Percentiles rank a stretch among this genome's conserved stretches.
phyloP scores from a whole-genome alignment of 2,888 invertebrate species.

The Ormyrus nitidulus region DNA sequence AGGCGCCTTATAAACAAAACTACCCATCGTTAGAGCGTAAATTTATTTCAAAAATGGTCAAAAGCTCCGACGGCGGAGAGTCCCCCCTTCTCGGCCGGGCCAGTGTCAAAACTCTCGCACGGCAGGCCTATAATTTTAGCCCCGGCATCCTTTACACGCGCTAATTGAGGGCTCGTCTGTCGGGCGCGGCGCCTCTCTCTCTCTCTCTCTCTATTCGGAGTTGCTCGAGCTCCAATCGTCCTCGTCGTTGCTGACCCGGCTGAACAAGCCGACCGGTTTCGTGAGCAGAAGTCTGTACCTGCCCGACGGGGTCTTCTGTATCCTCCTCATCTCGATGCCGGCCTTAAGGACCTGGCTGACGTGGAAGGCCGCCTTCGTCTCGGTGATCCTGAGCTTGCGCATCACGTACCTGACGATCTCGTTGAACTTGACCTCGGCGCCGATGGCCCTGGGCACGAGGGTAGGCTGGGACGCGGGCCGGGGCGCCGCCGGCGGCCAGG shows the following conservation, averaged over 20 bases:
- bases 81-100: too few species aligned
- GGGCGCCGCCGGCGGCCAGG: neutral
- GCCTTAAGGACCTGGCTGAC: constrained; percentile 67
- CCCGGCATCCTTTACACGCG: constrained; percentile 14
- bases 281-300: constrained; percentile 62
- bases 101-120: too few species aligned
- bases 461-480: neutral
- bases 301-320: constrained; percentile 63
- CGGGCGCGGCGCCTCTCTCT: too few species aligned
- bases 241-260: constrained; percentile 62
- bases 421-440: constrained; percentile 60
- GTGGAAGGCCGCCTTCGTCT: constrained; percentile 62
- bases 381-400: constrained; percentile 63
- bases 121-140: too few species aligned
- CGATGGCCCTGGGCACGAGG: neutral
- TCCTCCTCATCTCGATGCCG: constrained; percentile 66
- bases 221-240: neutral
- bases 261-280: constrained; percentile 52
- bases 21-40: constrained; percentile 11
- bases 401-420: constrained; percentile 69
- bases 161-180: constrained; percentile 37
- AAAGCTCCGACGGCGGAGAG: too few species aligned
- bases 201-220: constrained; percentile 17
- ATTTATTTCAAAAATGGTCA: neutral
- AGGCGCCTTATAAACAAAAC: neutral